Evolutionary conservation across 1,140 invertebrate genomes (phyloP).

Genomic region (Cydia fagiglandana): DNA sequence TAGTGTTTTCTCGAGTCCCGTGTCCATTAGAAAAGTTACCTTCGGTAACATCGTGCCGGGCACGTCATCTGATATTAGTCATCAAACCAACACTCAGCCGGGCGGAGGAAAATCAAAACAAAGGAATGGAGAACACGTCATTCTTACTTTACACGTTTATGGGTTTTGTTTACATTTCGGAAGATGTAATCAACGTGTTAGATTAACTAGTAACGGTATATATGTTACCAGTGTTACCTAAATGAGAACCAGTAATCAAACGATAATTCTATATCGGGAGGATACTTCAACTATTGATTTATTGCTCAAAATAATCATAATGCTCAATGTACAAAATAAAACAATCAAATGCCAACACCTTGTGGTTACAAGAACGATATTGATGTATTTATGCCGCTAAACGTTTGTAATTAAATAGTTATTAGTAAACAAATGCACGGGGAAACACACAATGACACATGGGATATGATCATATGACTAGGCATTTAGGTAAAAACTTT

Average conservation of each 20-base stretch:
- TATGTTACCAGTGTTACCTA: neutral
- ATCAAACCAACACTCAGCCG: constrained; percentile 33
- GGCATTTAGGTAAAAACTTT: neutral
- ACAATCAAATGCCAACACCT: too few relatives aligned
- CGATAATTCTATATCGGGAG: neutral
- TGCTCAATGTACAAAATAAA: too few relatives aligned
- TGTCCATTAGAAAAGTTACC: constrained; percentile 68
- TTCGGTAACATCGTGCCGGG: constrained; percentile 38
- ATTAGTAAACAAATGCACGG: too few relatives aligned
- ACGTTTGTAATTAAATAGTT: too few relatives aligned
- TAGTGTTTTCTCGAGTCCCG: constrained; percentile 67
- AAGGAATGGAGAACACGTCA: constrained; percentile 36
- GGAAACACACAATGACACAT: too few relatives aligned
- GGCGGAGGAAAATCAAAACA: constrained; percentile 46
- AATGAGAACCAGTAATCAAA: neutral
- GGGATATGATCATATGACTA: too few relatives aligned
- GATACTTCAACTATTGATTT: too few relatives aligned
- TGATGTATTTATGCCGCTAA: too few relatives aligned
- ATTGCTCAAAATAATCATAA: too few relatives aligned
- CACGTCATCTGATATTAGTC: constrained; percentile 64
- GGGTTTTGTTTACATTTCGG: neutral
- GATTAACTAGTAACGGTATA: neutral
- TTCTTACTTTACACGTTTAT: constrained; percentile 33
- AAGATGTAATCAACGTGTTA: neutral
- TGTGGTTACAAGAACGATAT: too few relatives aligned